Base-by-base conservation (phyloP, 2,888 invertebrate genomes). In the Ormyrus nitidulus region DNA sequence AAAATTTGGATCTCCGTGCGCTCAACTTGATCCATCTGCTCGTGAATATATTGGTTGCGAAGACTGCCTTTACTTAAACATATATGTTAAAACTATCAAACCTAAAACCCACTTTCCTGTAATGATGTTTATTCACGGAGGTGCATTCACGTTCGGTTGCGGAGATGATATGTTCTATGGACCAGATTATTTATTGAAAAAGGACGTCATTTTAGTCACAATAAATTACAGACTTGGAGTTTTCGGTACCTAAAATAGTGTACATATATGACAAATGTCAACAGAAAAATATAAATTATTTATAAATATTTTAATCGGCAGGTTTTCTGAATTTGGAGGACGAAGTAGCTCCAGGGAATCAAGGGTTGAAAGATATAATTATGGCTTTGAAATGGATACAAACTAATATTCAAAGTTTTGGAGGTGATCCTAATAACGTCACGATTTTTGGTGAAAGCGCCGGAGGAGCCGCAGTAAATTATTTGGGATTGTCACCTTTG, bases 251-350 rank as follows among this genome's bases (percentile, higher is more conserved):
- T 34, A 34, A 34, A 4, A 34, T 34, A 34, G 34, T 34, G 34
- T 34, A 34, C 34, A 34, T 34, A 34, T 34, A 34, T 34, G 34
- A 34, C 34, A 34, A 34, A 34, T 34, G 4, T 34, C 4, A 4
- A 34, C 34, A 34, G 34, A 34, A 34, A 34, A 34, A 34, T 34
- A 34, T 34, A 34, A 34, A 34, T 34, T 34, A 34, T 34, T 34
- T 34, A 34, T 34, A 34, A 34, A 34, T 34, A 34, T 46, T 44
- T 56, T 53, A 6, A 8, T 9, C 66, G 5, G 5, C 44, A 87
- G 87, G 87, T 8, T 89, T 89, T 72, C 79, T 89, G 8, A 88
- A 88, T 80, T 82, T 89, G 78, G 85, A 83, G 10, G 77, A 87
- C 9, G 81, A 85, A 65, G 76, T 75, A 1, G 87, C 87, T 2